Conservation (phyloP, 2,888 invertebrate genomes). For the Limnephilus lunatus region DNA sequence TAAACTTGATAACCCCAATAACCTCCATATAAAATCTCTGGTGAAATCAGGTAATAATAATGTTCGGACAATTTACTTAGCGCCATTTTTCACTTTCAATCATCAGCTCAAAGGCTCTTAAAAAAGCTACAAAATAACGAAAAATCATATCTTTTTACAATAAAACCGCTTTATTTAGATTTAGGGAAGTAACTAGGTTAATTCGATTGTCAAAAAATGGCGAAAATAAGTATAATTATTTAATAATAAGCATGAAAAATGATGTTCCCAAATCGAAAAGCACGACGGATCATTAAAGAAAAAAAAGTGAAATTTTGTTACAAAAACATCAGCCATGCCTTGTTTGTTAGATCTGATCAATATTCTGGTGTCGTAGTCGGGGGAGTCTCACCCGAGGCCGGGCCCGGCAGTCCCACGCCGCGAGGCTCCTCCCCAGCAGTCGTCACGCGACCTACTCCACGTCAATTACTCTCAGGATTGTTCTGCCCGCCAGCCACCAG, state of each 20-base stretch:
- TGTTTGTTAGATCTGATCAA: neutral
- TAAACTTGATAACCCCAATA: no score
- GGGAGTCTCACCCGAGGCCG: neutral
- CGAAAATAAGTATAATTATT: neutral
- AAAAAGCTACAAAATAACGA: no score
- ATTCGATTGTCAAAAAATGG: neutral
- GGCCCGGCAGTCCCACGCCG: neutral
- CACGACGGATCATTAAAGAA: neutral
- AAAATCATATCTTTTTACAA: no score
- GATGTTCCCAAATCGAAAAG: neutral
- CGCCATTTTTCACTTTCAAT: no score
- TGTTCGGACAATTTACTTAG: no score
- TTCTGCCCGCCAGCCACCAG: neutral
- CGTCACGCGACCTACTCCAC: conserved; percentile 1
- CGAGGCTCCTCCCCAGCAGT: neutral
- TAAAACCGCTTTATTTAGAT: no score
- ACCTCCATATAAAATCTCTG: no score
- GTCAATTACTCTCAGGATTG: neutral
- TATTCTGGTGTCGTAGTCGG: conserved; percentile 2
- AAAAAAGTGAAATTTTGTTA: neutral
- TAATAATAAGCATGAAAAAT: neutral
- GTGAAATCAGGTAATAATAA: no score
- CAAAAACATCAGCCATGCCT: neutral
- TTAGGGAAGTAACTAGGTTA: no score
- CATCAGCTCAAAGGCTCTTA: no score